A percentile compares a stretch with the other conserved stretches of the same genome.
Evolutionary conservation across 1,140 invertebrate genomes (phyloP).

Genomic region (Drosophila simulans): DNA sequence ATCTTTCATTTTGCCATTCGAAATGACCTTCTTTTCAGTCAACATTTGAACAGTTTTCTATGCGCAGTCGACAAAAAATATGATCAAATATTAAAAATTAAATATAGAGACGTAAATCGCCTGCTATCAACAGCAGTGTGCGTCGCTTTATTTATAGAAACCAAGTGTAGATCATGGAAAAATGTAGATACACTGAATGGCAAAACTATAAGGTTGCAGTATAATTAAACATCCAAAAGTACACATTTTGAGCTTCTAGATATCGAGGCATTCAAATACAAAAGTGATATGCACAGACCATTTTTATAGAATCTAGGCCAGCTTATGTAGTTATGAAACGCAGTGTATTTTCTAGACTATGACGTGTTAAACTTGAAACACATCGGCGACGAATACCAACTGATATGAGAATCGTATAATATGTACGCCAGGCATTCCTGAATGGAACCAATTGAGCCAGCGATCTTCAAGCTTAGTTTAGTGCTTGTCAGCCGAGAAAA

Average conservation of each 20-base stretch:
- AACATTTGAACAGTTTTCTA: constrained; percentile 46
- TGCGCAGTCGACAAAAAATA: constrained; percentile 14
- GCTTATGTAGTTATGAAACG: constrained; percentile 12
- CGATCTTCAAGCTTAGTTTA: constrained; percentile 16
- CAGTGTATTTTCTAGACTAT: constrained; percentile 11
- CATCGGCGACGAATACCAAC: constrained; percentile 18
- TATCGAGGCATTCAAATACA: background rate
- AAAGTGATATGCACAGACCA: no score
- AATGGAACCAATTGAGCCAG: constrained; percentile 12
- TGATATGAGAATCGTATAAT: constrained; percentile 8
- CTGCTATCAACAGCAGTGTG: constrained; percentile 46
- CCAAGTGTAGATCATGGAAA: constrained; percentile 15
- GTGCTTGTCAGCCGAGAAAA: constrained; percentile 8
- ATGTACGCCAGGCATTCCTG: constrained; percentile 7
- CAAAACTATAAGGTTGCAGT: constrained; percentile 4
- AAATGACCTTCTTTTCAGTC: constrained; percentile 1
- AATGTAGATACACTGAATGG: constrained; percentile 3
- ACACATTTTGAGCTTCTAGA: background rate
- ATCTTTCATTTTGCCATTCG: constrained; percentile 1
- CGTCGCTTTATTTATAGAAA: constrained; percentile 51
- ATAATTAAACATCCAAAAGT: no score
- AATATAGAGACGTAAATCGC: constrained; percentile 31
- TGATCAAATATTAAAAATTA: constrained; percentile 37
- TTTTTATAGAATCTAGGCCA: no score
- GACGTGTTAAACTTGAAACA: constrained; percentile 52